A percentile compares a stretch with the other conserved stretches of the same genome.
phyloP scores from a whole-genome alignment of 2,888 invertebrate species.

The Dione juno region DNA sequence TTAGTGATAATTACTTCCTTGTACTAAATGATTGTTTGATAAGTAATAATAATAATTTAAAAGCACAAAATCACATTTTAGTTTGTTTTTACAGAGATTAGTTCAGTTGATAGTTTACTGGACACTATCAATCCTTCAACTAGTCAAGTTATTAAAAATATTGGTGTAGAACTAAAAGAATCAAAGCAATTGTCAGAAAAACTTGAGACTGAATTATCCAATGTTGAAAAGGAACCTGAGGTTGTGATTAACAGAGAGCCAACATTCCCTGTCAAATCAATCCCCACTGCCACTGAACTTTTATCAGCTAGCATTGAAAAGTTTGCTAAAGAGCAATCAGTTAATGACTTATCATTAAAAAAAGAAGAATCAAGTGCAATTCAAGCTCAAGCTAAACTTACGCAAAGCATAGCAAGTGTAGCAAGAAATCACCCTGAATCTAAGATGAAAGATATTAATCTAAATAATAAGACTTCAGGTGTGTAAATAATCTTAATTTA shows the following conservation, averaged over 20 bases:
- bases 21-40: neutral
- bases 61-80: neutral
- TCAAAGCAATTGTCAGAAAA: conserved; percentile 53
- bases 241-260: conserved; percentile 55
- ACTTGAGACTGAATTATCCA: conserved; percentile 54
- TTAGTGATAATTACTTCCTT: conserved; percentile 2
- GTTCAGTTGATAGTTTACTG: conserved; percentile 72
- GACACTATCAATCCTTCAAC: conserved; percentile 71
- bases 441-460: conserved; percentile 79
- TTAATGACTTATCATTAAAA: conserved; percentile 54
- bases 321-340: conserved; percentile 64
- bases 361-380: conserved; percentile 68
- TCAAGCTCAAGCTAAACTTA: conserved; percentile 77
- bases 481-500: conserved; percentile 46
- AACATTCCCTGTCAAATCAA: conserved; percentile 53
- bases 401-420: conserved; percentile 74
- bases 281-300: conserved; percentile 69
- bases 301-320: conserved; percentile 77
- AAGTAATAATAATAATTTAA: neutral
- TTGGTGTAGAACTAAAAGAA: conserved; percentile 57
- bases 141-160: conserved; percentile 69
- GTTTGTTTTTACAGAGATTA: conserved; percentile 66
- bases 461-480: conserved; percentile 74
- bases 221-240: conserved; percentile 55
- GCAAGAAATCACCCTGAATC: conserved; percentile 66